Evolutionary conservation across 2,888 invertebrate species (phyloP).

Genomic region (Dynastes tityus): DNA sequence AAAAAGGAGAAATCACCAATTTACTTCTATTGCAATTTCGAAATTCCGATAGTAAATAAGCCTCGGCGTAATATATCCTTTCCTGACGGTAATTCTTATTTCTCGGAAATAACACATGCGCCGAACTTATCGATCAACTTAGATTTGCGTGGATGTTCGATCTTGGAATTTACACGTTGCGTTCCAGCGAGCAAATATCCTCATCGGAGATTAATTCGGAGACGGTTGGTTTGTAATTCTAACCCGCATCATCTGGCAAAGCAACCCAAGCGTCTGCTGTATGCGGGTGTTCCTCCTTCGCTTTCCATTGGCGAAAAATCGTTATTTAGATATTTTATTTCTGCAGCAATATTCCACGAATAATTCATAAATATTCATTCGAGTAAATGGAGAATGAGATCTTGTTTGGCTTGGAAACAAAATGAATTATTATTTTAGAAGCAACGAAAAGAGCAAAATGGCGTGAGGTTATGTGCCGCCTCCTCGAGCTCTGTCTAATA

Average conservation of each 20-base stretch:
- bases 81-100: neutral
- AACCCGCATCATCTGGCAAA: neutral
- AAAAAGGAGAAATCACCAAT: too few relatives aligned
- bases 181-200: neutral
- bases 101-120: neutral
- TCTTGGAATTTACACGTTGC: constrained; percentile 5
- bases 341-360: neutral
- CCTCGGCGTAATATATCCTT: too few relatives aligned
- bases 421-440: too few relatives aligned
- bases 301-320: neutral
- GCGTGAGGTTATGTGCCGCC: too few relatives aligned
- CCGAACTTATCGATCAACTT: constrained; percentile 5
- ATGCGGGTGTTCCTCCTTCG: neutral
- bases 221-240: neutral
- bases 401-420: too few relatives aligned
- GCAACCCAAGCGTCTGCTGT: neutral
- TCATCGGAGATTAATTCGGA: constrained; percentile 5
- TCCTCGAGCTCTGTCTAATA: too few relatives aligned
- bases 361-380: too few relatives aligned
- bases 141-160: constrained; percentile 5
- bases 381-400: too few relatives aligned
- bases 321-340: neutral
- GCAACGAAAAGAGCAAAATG: too few relatives aligned
- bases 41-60: neutral
- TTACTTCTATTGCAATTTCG: too few relatives aligned